These are phyloP conservation scores for Mnemiopsis leidyi DNA, from an alignment of 37 sponge, comb jelly and placozoan species.

Conservation along the genomic window DNA sequence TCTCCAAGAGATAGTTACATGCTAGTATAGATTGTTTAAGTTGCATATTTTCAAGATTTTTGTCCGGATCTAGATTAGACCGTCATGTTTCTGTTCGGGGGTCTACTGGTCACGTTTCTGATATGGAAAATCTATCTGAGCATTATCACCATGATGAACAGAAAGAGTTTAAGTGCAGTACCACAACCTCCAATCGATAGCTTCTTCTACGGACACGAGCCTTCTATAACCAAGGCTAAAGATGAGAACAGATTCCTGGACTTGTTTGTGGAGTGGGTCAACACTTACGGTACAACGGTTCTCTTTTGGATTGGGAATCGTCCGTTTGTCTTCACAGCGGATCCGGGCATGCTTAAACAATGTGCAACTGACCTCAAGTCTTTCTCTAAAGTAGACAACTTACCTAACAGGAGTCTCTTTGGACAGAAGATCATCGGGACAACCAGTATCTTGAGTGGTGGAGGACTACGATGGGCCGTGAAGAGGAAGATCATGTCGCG, in stretches of 20 bases:
- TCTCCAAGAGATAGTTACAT: too few species aligned
- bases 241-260: constrained; percentile 14
- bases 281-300: background rate
- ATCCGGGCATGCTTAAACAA: background rate
- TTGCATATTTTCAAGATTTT: too few species aligned
- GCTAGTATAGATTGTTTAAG: too few species aligned
- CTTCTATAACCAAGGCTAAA: background rate
- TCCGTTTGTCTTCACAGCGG: background rate
- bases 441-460: background rate
- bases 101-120: background rate
- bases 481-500: background rate
- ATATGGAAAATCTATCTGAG: background rate
- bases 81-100: background rate
- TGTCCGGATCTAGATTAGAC: too few species aligned
- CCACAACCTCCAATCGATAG: constrained; percentile 2
- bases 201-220: background rate
- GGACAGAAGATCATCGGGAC: constrained; percentile 27
- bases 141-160: background rate
- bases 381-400: background rate
- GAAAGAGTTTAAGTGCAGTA: background rate
- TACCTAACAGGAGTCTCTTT: background rate
- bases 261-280: background rate
- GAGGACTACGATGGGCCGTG: background rate
- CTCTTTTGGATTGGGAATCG: background rate
- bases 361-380: background rate